Base-by-base conservation (phyloP, 2,888 invertebrate species). In the Bibio marci region DNA sequence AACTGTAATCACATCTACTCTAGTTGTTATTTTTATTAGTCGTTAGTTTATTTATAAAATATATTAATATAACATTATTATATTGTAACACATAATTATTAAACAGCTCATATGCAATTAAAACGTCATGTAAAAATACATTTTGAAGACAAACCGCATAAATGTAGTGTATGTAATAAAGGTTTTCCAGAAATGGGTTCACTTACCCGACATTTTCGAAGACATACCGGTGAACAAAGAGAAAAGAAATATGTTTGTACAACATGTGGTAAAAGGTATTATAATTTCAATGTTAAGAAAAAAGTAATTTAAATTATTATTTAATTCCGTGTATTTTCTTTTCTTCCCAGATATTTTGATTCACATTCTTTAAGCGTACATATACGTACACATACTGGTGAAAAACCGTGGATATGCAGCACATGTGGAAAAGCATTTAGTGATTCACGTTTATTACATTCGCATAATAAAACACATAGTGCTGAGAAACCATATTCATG, bases 401-500 rank as follows among this genome's bases (percentile, higher is more conserved):
- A 48, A 44, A 55, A 59, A 28, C 64, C 66, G 12, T 63, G 55
- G 55, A 51, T 48, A 30, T 66, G 66, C 48, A 48, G 48, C 2
- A 44, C 46, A 5, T 68, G 68, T 52, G 63, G 60, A 32, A 62
- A 60, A 50, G 42, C 52, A 8, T 69, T 69, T 53, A 53, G 59
- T 3, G 56, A 62, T 34, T 48, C 52, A 40, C 62, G 67, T 2
- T 57, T 68, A 42, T 57, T 68, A 22, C 50, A 55, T 42, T 66
- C 66, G 48, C 73, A 73, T 53, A 61, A 62, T 51, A 68, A 63
- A 45, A 65, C 67, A 18, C 73, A 73, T 55, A 62, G 50, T 36
- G 64, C 67, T 39, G 53, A 54, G 48, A 71, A 69, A 53, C 70
- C 67, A 2, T 63, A 67, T 54, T 58, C 62, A 6, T 73, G 73